Evolutionary conservation across 2,797 vertebrate species (phyloP).

Genomic region (Megaceryle alcyon): DNA sequence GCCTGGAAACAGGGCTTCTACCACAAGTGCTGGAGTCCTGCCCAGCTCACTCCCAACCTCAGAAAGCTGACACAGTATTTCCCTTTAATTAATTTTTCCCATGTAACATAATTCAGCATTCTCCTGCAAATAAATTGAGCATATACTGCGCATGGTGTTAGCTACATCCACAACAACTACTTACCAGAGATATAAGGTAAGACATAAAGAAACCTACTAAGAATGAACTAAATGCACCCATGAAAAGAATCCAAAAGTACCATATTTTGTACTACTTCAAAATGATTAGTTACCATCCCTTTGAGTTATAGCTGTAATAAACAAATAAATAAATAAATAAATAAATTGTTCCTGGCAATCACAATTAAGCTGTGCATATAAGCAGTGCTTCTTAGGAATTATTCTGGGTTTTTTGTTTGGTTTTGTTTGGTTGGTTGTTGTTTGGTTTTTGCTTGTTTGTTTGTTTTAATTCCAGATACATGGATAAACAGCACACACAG

Average conservation of each 20-base stretch:
- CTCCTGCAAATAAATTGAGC: background rate
- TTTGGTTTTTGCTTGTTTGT: no score
- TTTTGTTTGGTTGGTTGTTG: no score
- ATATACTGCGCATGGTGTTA: background rate
- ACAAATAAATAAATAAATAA: background rate
- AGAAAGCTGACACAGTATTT: background rate
- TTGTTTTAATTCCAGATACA: background rate
- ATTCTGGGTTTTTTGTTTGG: no score
- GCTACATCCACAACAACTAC: background rate
- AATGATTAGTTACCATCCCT: background rate
- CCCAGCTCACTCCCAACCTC: background rate
- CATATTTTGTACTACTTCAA: background rate
- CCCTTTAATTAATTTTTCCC: background rate
- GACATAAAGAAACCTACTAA: constrained; percentile 1
- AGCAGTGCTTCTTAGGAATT: background rate
- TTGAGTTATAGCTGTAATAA: background rate
- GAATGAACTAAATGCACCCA: background rate
- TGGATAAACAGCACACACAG: background rate
- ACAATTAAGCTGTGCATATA: background rate
- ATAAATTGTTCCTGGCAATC: background rate
- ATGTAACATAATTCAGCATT: background rate
- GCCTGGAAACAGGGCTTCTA: background rate
- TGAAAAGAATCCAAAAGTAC: background rate
- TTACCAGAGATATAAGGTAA: background rate
- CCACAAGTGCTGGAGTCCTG: background rate